Base-by-base conservation (phyloP, 1,140 invertebrate genomes). In the Drosophila kurseongensis region DNA sequence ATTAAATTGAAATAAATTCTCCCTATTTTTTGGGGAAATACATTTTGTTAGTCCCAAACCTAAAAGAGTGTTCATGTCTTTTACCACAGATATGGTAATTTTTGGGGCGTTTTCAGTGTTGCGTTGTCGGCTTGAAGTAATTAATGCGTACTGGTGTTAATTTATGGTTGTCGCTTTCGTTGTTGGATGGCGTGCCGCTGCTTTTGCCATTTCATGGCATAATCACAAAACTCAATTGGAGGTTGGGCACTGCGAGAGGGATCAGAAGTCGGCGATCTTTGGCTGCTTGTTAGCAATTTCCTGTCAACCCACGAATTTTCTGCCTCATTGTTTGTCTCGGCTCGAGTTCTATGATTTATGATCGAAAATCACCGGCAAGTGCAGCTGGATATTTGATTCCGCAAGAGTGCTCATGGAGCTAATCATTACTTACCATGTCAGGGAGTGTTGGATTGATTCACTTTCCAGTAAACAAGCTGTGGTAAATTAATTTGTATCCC, bases 151-250 rank as follows among this genome's bases (percentile, higher is more conserved):
- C 35, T 73, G 56, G 69, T 73, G 69, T 73, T 73, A 73, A 73
- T 73, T 73, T 73, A 73, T 73, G 68, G 69, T 73, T 73, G 69
- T 73, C 55, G 68, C 68, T 73, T 73, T 61, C 68, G 65, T 59
- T 67, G 66, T 48, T 50, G 66, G 66, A 69, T 69, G 68, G 65
- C 68, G 68, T 69, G 67, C 54, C 10, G 51, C 48, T 69, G 66
- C 60, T 41, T 32, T 62, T 18, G 57, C 63, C 44, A 48, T 69
- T 47, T 36, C 67, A 52, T 40, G 40, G 67, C 40, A 59, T 60
- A 61, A 61, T 73, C 56, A 47, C 45, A 58, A 72, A 69, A 42
- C 68, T 71, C 65, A 71, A 72, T 72, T 72, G 68, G 56, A 73
- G 68, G 69, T 61, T 73, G 67, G 68, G 68, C 69, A 40, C 47